Conservation (phyloP, 2,797 vertebrate species). For the Synaphobranchus kaupii region DNA sequence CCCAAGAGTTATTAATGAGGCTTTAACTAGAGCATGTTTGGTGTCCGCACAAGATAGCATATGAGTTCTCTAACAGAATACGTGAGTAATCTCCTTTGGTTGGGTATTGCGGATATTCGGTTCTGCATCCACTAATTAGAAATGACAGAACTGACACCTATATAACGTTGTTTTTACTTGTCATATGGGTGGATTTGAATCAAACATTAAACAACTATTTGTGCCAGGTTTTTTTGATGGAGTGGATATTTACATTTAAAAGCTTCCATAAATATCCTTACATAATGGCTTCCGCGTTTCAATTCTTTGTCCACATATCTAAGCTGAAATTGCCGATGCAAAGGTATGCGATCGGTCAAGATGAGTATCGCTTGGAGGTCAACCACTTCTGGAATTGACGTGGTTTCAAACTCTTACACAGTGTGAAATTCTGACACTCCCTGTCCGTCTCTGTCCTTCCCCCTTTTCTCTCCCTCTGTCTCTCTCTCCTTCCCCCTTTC, state of each 20-base stretch:
- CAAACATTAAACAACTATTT: not conserved
- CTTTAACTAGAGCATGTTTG: not conserved
- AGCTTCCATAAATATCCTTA: not conserved
- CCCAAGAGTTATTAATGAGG: not conserved
- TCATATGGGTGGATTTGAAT: not conserved
- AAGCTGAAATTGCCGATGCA: not conserved
- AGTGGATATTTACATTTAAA: not conserved
- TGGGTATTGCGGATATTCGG: not conserved
- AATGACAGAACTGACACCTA: not conserved
- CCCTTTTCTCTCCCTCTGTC: not conserved
- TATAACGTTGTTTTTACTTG: not conserved
- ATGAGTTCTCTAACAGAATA: not conserved
- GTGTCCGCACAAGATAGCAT: not conserved
- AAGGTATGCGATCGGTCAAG: not conserved
- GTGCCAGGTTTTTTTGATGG: not conserved
- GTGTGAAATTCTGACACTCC: conserved; percentile 23
- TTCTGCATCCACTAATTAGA: not conserved
- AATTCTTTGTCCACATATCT: not conserved
- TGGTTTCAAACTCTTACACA: conserved; percentile 5
- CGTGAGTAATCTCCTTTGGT: not conserved
- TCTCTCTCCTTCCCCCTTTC: not conserved
- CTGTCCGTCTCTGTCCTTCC: not conserved
- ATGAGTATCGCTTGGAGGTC: conserved; percentile 7
- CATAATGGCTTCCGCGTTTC: not conserved
- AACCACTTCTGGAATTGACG: conserved; percentile 9